Evolutionary conservation across 2,113 vertebrate genomes (phyloP).

Genomic region (Hyperoodon ampullatus): DNA sequence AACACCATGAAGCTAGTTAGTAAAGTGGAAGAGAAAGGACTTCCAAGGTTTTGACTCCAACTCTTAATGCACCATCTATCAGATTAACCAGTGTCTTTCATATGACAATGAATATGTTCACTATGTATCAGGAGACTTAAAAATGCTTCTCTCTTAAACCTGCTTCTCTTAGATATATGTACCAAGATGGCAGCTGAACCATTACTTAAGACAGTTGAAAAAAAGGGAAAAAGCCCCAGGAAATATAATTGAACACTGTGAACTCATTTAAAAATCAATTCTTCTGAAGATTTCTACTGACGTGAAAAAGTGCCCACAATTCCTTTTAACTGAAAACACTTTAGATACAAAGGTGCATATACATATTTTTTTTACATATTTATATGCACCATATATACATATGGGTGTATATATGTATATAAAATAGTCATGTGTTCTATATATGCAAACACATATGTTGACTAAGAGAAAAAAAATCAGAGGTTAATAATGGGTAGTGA

Average conservation of each 20-base stretch:
- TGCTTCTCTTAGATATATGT: background rate
- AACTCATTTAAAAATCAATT: conserved; percentile 33
- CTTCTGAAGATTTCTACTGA: background rate
- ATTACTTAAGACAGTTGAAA: background rate
- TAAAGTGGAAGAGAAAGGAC: background rate
- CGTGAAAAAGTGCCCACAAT: background rate
- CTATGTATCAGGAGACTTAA: background rate
- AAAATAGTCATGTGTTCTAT: background rate
- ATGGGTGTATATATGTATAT: background rate
- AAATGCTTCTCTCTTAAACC: background rate
- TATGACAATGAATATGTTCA: background rate
- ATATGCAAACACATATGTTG: background rate
- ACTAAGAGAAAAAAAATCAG: background rate
- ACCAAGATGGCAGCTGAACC: background rate
- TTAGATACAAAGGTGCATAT: background rate
- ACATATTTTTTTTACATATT: background rate
- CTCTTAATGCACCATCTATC: background rate
- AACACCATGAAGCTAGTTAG: background rate
- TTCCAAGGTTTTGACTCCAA: background rate
- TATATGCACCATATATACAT: background rate
- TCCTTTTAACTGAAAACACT: background rate
- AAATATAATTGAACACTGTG: background rate
- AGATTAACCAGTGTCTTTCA: background rate
- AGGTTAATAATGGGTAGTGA: conserved; percentile 11
- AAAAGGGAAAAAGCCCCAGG: background rate